phyloP scores from a whole-genome alignment of 2,888 invertebrate species.

The Ophioninae sp. region DNA sequence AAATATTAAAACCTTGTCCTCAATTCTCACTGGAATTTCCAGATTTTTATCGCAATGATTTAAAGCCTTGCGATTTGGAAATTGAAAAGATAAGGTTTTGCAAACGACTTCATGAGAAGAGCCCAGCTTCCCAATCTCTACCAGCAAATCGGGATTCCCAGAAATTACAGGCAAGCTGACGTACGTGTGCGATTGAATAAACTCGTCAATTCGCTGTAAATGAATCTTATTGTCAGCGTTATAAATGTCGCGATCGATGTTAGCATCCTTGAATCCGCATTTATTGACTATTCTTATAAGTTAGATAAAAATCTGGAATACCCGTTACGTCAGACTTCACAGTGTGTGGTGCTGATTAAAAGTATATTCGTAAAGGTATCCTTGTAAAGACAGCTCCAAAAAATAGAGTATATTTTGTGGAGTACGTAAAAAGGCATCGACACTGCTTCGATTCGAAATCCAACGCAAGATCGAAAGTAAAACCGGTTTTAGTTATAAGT shows the following conservation, averaged over 20 bases:
- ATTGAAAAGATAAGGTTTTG: background rate
- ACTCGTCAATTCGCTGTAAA: conserved; percentile 37
- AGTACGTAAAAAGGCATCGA: background rate
- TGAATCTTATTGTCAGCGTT: conserved; percentile 31
- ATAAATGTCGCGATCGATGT: conserved; percentile 31
- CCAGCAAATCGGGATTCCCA: conserved; percentile 18
- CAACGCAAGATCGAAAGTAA: background rate
- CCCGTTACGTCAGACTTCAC: conserved; percentile 42
- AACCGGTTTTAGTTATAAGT: too few species aligned
- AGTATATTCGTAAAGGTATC: conserved; percentile 27
- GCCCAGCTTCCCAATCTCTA: background rate
- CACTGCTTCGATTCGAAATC: background rate
- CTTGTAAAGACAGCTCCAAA: background rate
- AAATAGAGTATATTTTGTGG: background rate
- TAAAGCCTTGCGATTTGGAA: background rate
- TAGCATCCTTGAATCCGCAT: conserved; percentile 41
- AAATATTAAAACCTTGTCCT: background rate
- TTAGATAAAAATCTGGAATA: conserved; percentile 52
- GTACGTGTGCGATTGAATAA: conserved; percentile 10
- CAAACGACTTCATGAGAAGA: background rate
- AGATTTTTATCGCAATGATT: background rate
- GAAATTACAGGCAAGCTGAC: conserved; percentile 11
- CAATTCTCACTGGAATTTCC: conserved; percentile 3
- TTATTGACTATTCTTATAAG: conserved; percentile 47
- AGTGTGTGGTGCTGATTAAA: conserved; percentile 27